These are phyloP conservation scores for Drosophila histrio DNA, from an alignment of 2,888 invertebrate genomes.

Conservation along the genomic window DNA sequence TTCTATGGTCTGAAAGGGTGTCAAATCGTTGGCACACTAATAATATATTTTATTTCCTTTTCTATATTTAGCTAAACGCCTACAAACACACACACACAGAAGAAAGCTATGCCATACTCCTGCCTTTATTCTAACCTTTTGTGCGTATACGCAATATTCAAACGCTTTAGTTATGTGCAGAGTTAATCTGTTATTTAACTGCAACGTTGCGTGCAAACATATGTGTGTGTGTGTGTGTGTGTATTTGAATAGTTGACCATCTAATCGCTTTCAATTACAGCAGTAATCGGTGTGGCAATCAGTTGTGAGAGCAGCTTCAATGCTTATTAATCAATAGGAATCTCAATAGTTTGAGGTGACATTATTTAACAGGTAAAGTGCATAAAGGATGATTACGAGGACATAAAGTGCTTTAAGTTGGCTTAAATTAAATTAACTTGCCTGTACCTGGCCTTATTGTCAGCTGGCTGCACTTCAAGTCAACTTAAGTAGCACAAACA, in stretches of 20 bases:
- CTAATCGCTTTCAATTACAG: slow-evolving; percentile 51
- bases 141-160: slow-evolving; percentile 34
- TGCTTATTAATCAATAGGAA: slow-evolving; percentile 25
- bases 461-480: background rate
- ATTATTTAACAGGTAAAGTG: background rate
- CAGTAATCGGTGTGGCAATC: slow-evolving; percentile 26
- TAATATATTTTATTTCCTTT: background rate
- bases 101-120: background rate
- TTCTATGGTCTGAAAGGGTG: background rate
- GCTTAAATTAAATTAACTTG: background rate
- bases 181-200: slow-evolving; percentile 32
- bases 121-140: background rate
- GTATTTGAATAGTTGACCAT: slow-evolving; percentile 11
- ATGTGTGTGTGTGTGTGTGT: background rate
- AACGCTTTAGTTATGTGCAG: slow-evolving; percentile 19
- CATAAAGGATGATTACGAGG: background rate
- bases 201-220: slow-evolving; percentile 3
- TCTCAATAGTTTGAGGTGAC: slow-evolving; percentile 10
- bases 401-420: background rate
- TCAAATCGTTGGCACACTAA: background rate
- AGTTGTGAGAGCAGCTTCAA: background rate
- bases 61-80: background rate
- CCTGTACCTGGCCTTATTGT: background rate
- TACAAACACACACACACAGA: background rate
- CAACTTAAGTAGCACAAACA: background rate